Evolutionary conservation across 2,113 vertebrate species (phyloP).

Genomic region (Tilapia sparmanii): DNA sequence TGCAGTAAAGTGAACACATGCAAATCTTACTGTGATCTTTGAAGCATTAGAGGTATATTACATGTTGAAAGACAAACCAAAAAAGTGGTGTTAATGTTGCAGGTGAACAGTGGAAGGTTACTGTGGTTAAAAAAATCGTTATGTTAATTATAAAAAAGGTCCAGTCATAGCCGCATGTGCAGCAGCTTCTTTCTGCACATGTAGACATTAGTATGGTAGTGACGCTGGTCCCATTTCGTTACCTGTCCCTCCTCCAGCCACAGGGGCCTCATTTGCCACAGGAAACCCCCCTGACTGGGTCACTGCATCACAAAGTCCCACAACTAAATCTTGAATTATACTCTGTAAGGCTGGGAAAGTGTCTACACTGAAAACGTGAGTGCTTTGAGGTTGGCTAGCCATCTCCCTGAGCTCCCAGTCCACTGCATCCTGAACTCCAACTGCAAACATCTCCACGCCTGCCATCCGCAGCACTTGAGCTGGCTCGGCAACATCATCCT

Average conservation of each 20-base stretch:
- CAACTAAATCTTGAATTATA: conserved; percentile 81
- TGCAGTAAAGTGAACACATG: conserved; percentile 33
- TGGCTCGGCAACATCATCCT: conserved; percentile 75
- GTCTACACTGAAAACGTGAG: conserved; percentile 82
- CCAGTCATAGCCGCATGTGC: conserved; percentile 15
- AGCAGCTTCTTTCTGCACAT: conserved; percentile 36
- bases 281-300: conserved; percentile 44
- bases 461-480: conserved; percentile 73
- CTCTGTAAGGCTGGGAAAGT: conserved; percentile 75
- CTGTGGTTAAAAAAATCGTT: conserved; percentile 40
- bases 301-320: conserved; percentile 72
- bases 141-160: conserved; percentile 46
- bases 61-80: conserved; percentile 26
- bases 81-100: conserved; percentile 61
- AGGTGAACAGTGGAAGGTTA: conserved; percentile 47
- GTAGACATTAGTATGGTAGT: conserved; percentile 58
- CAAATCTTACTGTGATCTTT: conserved; percentile 21
- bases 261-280: conserved; percentile 69
- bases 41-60: conserved; percentile 16
- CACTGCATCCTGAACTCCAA: conserved; percentile 80
- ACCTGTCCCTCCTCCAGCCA: conserved; percentile 83
- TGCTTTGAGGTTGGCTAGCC: conserved; percentile 72
- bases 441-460: conserved; percentile 77
- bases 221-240: conserved; percentile 61
- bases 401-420: conserved; percentile 79